phyloP scores from a whole-genome alignment of 2,113 vertebrate species.

The Oreochromis niloticus region DNA sequence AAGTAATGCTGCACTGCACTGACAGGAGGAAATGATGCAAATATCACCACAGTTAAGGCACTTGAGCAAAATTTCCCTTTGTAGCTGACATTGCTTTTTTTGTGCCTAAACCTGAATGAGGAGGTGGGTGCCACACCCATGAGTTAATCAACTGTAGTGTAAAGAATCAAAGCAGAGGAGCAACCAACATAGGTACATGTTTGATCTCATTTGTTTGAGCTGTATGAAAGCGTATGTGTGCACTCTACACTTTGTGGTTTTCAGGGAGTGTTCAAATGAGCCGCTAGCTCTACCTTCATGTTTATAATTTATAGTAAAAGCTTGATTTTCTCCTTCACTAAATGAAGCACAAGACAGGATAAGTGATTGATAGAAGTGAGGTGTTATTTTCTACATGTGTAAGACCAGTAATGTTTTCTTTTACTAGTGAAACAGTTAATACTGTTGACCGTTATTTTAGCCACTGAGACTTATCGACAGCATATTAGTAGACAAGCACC shows the following conservation, averaged over 20 bases:
- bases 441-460: neutral
- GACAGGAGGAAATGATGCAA: neutral
- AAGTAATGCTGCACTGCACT: neutral
- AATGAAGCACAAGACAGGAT: neutral
- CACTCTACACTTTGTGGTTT: neutral
- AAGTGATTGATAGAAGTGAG: neutral
- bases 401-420: neutral
- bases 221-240: neutral
- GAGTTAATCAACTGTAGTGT: neutral
- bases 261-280: neutral
- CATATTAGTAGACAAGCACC: neutral
- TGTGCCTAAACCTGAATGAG: neutral
- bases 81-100: neutral
- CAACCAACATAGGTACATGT: accelerated
- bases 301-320: neutral
- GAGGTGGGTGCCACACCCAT: neutral
- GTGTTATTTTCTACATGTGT: neutral
- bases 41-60: neutral
- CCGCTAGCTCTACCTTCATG: neutral
- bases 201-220: neutral
- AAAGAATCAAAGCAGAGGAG: neutral
- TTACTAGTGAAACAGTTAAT: neutral
- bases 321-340: neutral
- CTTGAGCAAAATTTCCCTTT: neutral
- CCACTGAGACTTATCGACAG: neutral